Evolutionary conservation across 2,797 vertebrate species (phyloP).

Genomic region (Mionectes olivaceus): DNA sequence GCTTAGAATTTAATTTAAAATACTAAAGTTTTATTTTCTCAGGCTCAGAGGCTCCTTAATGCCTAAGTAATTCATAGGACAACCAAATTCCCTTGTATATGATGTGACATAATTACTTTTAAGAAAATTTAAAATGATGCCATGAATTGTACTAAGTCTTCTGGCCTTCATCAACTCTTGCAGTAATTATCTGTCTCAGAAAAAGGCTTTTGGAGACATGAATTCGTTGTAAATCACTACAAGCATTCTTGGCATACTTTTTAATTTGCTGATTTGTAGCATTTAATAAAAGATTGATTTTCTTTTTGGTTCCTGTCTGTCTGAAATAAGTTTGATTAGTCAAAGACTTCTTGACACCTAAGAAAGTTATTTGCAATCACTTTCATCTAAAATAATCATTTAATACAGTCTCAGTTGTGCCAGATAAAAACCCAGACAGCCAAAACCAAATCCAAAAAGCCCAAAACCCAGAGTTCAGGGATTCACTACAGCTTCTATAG

Average conservation of each 20-base stretch:
- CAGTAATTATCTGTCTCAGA: not conserved
- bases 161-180: not conserved
- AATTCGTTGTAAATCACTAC: not conserved
- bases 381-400: not conserved
- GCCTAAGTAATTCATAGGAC: not conserved
- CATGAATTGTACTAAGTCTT: not conserved
- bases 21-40: conserved; percentile 29
- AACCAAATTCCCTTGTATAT: not conserved
- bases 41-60: conserved; percentile 16
- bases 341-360: not conserved
- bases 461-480: not conserved
- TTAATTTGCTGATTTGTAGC: conserved; percentile 43
- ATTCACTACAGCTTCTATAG: not conserved
- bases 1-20: conserved; percentile 25
- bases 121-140: conserved; percentile 12
- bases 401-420: not conserved
- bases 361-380: not conserved
- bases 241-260: not conserved
- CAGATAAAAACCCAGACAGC: not conserved
- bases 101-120: not conserved
- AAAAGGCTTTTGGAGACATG: not conserved
- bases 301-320: conserved; percentile 5
- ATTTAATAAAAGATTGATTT: conserved; percentile 12
- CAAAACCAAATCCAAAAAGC: not conserved
- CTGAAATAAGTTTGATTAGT: not conserved